Base-by-base conservation (phyloP, 2,797 vertebrate species). In the Enteromius trimaculatus region DNA sequence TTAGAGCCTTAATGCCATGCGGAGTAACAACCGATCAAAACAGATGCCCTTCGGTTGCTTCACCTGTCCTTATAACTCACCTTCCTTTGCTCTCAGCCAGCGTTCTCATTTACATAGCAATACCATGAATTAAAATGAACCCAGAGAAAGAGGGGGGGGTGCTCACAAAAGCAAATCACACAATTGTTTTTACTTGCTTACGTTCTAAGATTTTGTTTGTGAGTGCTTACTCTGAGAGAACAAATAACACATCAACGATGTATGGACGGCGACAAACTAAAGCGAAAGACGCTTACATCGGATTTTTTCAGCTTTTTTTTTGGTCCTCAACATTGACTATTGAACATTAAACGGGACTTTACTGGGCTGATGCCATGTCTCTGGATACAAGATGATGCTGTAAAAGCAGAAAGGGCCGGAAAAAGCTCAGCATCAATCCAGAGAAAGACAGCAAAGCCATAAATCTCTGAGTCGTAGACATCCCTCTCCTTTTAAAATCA, bases 301-400 rank as follows among this genome's bases (percentile, higher is more conserved):
- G 84, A 90, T 91, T 88, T 91, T 88, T 86, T 90, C 92, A 89
- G 88, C 86, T 90, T 91, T 91, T 3, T 9, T 47, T 88, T 90
- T 85, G 91, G 62, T 92, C 91, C 89, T 88, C 92, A 91, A 94
- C 94, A 91, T 92, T 93, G 95, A 93, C 91, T 89, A 90, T 88
- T 90, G 90, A 94, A 95, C 80, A 93, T 94, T 95, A 94, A 94
- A 95, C 94, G 92, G 93, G 90, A 92, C 92, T 95, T 95, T 95
- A 95, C 93, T 94, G 93, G 92, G 89, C 66, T 62, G 89, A 89
- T 92, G 93, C 90, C 92, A 90, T 92, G 92, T 95, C 93, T 95
- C 94, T 94, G 93, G 94, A 94, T 93, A 93, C 94, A 95, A 95
- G 93, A 94, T 93, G 94, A 95, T 93, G 92, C 92, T 90, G 92